Conservation (phyloP, 2,113 vertebrate genomes). For the Etia nguti region DNA sequence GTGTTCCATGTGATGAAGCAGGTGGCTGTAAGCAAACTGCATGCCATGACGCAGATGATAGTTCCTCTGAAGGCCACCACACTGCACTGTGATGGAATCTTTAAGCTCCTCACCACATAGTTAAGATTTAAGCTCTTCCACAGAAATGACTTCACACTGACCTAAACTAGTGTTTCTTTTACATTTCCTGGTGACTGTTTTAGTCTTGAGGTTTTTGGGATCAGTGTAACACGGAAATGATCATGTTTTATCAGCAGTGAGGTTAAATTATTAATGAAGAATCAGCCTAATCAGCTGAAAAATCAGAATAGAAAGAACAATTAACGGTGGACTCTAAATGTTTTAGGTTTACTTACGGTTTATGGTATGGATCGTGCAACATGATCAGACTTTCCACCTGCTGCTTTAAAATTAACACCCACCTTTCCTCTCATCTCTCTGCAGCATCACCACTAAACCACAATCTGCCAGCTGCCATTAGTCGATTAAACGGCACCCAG, state of each 20-base stretch:
- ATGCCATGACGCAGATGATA: constrained; percentile 11
- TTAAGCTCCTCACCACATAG: not conserved
- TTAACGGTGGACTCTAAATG: not conserved
- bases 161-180: not conserved
- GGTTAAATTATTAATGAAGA: not conserved
- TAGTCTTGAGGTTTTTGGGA: not conserved
- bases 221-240: not conserved
- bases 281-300: not conserved
- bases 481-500: not conserved
- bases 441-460: not conserved
- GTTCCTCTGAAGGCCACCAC: constrained; percentile 17
- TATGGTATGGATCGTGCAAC: not conserved
- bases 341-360: not conserved
- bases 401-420: constrained; percentile 13
- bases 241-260: not conserved
- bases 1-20: constrained; percentile 50
- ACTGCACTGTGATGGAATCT: constrained; percentile 9
- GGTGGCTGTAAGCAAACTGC: constrained; percentile 35
- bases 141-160: not conserved
- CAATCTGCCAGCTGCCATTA: not conserved
- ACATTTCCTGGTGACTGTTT: not conserved
- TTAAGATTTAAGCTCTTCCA: not conserved
- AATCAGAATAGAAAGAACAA: not conserved
- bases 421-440: not conserved
- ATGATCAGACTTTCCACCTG: constrained; percentile 6